phyloP scores from a whole-genome alignment of 2,888 invertebrate genomes.

The Schrankia costaestrigalis region DNA sequence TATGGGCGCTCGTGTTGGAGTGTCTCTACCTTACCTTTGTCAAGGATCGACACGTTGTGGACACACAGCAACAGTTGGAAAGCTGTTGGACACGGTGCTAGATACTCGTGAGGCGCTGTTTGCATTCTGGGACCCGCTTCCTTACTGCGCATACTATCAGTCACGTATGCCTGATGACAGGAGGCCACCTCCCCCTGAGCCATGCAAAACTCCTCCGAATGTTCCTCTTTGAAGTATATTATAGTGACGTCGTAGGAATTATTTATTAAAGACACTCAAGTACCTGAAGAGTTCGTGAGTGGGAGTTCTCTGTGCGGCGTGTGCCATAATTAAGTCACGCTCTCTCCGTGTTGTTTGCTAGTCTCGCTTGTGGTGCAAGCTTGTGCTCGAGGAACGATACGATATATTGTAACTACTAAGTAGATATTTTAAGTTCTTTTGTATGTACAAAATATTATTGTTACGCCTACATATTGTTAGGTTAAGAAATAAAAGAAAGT shows the following conservation, averaged over 20 bases:
- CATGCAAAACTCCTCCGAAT: conserved; percentile 78
- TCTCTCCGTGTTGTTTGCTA: conserved; percentile 46
- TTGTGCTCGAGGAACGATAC: conserved; percentile 56
- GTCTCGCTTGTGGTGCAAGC: conserved; percentile 41
- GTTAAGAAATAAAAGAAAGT: conserved; percentile 35
- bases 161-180: conserved; percentile 84
- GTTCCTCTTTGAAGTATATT: conserved; percentile 62
- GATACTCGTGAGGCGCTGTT: conserved; percentile 91
- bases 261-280: conserved; percentile 72
- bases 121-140: conserved; percentile 91
- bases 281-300: conserved; percentile 76
- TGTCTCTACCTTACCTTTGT: conserved; percentile 90
- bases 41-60: conserved; percentile 84
- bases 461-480: conserved; percentile 38
- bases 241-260: conserved; percentile 41
- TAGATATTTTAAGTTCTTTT: conserved; percentile 61
- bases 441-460: conserved; percentile 45
- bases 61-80: conserved; percentile 82
- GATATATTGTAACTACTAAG: conserved; percentile 76
- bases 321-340: conserved; percentile 35
- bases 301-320: conserved; percentile 48
- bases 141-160: conserved; percentile 92
- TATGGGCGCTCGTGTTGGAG: conserved; percentile 87
- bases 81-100: conserved; percentile 84
- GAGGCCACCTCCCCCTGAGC: conserved; percentile 74